Evolutionary conservation across 2,113 vertebrate genomes (phyloP).

Genomic region (Lophura nycthemera): DNA sequence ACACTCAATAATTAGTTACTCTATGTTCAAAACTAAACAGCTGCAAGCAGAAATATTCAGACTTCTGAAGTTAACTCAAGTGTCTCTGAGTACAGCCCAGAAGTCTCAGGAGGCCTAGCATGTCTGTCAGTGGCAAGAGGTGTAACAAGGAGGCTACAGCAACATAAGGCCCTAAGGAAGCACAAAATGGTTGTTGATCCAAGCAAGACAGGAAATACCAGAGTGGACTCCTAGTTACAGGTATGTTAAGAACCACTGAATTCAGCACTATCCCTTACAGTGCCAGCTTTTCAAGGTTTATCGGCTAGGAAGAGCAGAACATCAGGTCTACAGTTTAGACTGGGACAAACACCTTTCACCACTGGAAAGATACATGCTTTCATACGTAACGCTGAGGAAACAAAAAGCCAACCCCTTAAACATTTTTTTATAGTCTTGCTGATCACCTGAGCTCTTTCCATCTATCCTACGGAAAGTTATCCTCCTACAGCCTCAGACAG

Average conservation of each 20-base stretch:
- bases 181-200: not conserved
- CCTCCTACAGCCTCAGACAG: not conserved
- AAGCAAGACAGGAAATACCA: not conserved
- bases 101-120: not conserved
- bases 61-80: not conserved
- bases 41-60: not conserved
- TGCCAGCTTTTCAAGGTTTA: not conserved
- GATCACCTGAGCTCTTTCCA: not conserved
- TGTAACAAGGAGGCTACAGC: not conserved
- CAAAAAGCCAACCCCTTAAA: not conserved
- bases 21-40: not conserved
- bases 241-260: not conserved
- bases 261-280: not conserved
- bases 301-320: not conserved
- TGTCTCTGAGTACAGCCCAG: not conserved
- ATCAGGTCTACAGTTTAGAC: not conserved
- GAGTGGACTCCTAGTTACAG: not conserved
- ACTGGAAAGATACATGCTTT: not conserved
- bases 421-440: not conserved
- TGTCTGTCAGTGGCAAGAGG: not conserved
- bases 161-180: not conserved
- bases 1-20: not conserved
- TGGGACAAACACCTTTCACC: not conserved
- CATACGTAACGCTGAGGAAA: not conserved
- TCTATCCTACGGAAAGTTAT: not conserved